These are phyloP conservation scores for Charanyca ferruginea DNA, from an alignment of 2,888 invertebrate species.

Conservation along the genomic window DNA sequence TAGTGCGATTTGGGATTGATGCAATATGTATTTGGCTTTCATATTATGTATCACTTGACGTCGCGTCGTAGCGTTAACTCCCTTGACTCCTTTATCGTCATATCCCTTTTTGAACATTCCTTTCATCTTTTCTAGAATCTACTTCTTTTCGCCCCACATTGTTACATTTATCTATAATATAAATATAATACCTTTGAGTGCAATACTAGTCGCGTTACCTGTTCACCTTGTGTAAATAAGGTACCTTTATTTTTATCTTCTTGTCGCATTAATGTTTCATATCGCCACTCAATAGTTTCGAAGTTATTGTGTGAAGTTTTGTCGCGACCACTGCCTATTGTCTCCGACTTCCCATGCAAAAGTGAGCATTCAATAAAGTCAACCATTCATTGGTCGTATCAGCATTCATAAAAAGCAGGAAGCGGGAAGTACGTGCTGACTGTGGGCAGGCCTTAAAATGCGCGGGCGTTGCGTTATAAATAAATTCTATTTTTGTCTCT, in stretches of 20 bases:
- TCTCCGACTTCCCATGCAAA: slow-evolving; percentile 69
- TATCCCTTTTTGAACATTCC: not conserved
- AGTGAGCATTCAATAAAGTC: slow-evolving; percentile 74
- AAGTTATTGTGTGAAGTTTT: slow-evolving; percentile 62
- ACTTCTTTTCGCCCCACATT: not conserved
- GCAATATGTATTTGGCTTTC: not conserved
- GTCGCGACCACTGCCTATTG: slow-evolving; percentile 58
- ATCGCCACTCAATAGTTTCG: slow-evolving; percentile 55
- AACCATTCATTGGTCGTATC: slow-evolving; percentile 69
- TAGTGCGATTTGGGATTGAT: not conserved
- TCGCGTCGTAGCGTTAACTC: not conserved
- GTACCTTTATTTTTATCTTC: slow-evolving; percentile 30
- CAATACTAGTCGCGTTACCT: not conserved
- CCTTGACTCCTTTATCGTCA: too few species aligned
- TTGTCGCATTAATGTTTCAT: slow-evolving; percentile 55
- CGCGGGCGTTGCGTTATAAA: slow-evolving; percentile 58
- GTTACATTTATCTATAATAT: too few species aligned
- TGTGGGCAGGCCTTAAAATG: slow-evolving; percentile 78
- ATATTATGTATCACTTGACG: not conserved
- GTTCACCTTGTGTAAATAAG: slow-evolving; percentile 21
- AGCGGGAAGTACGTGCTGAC: slow-evolving; percentile 85
- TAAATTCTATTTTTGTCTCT: slow-evolving; percentile 63
- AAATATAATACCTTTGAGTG: too few species aligned
- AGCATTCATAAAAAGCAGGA: slow-evolving; percentile 81
- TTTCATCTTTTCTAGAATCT: not conserved